These are phyloP conservation scores for Mormyrus lacerda DNA, from an alignment of 2,113 vertebrate species.

Conservation along the genomic window DNA sequence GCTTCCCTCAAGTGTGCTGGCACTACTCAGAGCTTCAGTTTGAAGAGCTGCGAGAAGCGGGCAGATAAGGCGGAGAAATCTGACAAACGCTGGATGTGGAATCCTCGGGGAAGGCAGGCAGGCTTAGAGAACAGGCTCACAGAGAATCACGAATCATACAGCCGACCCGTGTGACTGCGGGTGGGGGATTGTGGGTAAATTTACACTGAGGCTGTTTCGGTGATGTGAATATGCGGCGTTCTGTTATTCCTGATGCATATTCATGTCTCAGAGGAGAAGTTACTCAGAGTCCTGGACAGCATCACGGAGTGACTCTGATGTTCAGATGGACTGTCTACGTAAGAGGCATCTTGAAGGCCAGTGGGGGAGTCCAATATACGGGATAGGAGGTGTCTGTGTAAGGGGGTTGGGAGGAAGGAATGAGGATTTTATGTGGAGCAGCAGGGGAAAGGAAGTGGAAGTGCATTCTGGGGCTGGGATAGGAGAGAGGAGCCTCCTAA, in stretches of 20 bases:
- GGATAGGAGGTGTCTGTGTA: background rate
- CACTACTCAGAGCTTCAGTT: conserved; percentile 49
- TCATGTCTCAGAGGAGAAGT: background rate
- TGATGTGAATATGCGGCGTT: background rate
- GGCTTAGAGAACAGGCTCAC: background rate
- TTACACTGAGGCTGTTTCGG: background rate
- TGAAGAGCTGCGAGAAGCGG: conserved; percentile 36
- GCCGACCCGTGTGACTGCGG: background rate
- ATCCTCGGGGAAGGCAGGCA: conserved; percentile 2
- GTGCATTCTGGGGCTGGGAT: background rate
- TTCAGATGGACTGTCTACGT: background rate
- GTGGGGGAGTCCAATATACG: background rate
- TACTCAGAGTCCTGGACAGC: background rate
- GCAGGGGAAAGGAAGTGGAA: background rate
- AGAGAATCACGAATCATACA: conserved; percentile 5
- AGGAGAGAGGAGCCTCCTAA: background rate
- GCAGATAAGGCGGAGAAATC: conserved; percentile 1
- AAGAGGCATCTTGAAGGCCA: background rate
- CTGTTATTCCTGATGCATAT: background rate
- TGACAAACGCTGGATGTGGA: conserved; percentile 11
- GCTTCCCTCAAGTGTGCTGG: conserved; percentile 43
- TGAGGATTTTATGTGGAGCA: background rate
- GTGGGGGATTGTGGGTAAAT: conserved; percentile 1
- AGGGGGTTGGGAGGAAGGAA: background rate
- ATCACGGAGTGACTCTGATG: background rate